phyloP scores from a whole-genome alignment of 2,113 vertebrate species.

The Chiloscyllium plagiosum region DNA sequence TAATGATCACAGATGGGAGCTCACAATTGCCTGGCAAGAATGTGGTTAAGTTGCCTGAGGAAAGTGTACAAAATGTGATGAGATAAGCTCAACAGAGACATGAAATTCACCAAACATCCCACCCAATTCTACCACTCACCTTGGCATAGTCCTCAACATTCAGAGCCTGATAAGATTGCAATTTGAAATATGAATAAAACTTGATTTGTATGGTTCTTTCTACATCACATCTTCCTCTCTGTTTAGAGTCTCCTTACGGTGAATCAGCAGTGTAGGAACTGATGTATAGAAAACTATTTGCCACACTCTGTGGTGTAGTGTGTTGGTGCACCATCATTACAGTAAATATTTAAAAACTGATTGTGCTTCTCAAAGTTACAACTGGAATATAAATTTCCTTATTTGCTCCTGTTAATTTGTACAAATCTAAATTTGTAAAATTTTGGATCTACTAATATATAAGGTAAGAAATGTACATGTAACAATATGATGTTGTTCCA shows the following conservation, averaged over 20 bases:
- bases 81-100: too few relatives aligned
- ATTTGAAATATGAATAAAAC: neutral
- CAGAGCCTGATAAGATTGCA: too few relatives aligned
- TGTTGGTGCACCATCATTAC: neutral
- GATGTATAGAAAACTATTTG: neutral
- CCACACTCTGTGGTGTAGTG: neutral
- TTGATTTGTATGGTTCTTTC: neutral
- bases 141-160: too few relatives aligned
- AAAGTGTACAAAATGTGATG: too few relatives aligned
- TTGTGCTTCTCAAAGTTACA: neutral
- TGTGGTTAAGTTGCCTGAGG: too few relatives aligned
- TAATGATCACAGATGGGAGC: too few relatives aligned
- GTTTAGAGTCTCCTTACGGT: neutral
- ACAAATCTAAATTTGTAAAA: neutral
- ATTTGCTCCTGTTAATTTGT: neutral
- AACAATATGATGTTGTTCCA: neutral
- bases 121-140: too few relatives aligned
- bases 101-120: too few relatives aligned
- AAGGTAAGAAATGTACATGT: neutral
- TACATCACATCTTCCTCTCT: neutral
- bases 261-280: neutral
- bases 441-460: neutral
- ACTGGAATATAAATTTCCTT: neutral
- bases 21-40: too few relatives aligned
- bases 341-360: neutral